Evolutionary conservation across 1,140 invertebrate genomes (phyloP).

Genomic region (Leptinotarsa texana): DNA sequence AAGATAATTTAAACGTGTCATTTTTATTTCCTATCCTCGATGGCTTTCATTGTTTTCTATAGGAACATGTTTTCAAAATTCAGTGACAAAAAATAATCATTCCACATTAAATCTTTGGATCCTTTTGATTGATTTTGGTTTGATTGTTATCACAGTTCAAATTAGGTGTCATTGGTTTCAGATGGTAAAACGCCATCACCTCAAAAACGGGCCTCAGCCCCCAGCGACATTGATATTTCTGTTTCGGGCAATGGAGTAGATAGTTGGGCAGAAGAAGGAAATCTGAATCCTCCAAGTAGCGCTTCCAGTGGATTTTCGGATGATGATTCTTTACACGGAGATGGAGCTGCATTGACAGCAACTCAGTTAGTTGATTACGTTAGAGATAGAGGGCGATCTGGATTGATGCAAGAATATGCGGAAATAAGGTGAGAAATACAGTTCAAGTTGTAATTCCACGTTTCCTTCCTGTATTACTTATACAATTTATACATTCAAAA

Average conservation of each 20-base stretch:
- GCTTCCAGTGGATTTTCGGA: conserved; percentile 85
- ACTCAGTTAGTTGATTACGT: conserved; percentile 80
- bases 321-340: conserved; percentile 81
- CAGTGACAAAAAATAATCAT: too few relatives aligned
- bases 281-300: conserved; percentile 70
- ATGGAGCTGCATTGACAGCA: conserved; percentile 63
- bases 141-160: too few relatives aligned
- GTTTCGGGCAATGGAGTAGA: conserved; percentile 46
- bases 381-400: conserved; percentile 72
- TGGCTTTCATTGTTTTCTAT: too few relatives aligned
- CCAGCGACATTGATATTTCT: conserved; percentile 46
- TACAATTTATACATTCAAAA: too few relatives aligned
- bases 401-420: conserved; percentile 80
- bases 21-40: too few relatives aligned
- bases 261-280: conserved; percentile 52
- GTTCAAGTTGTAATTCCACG: neutral
- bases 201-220: conserved; percentile 47
- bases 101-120: too few relatives aligned
- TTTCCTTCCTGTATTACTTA: too few relatives aligned
- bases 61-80: too few relatives aligned
- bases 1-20: too few relatives aligned
- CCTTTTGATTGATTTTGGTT: too few relatives aligned
- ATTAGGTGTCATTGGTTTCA: conserved; percentile 27
- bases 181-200: conserved; percentile 53
- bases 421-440: conserved; percentile 68